A percentile compares a stretch with the other conserved stretches of the same genome.
These are phyloP conservation scores for Alectura lathami DNA, from an alignment of 2,113 vertebrate genomes.

Conservation along the genomic window DNA sequence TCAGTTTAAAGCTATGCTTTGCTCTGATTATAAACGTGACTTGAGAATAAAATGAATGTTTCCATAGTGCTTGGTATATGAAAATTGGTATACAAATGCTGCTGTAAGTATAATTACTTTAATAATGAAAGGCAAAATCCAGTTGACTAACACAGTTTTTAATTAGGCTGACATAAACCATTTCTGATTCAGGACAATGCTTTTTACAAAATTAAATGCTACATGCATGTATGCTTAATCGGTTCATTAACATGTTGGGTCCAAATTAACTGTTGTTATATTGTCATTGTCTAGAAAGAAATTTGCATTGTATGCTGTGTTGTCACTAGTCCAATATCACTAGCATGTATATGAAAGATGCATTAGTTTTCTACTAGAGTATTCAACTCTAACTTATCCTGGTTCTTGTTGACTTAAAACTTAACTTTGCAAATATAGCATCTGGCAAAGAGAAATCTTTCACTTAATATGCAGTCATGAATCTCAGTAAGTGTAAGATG, in stretches of 20 bases:
- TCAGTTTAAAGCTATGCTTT: constrained; percentile 51
- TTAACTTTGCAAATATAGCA: neutral
- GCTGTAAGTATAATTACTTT: constrained; percentile 42
- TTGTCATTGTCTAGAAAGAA: neutral
- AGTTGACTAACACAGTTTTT: constrained; percentile 34
- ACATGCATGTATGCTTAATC: neutral
- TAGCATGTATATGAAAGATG: neutral
- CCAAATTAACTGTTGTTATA: neutral
- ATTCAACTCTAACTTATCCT: neutral
- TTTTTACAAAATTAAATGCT: constrained; percentile 7
- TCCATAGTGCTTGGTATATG: neutral
- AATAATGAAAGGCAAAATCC: constrained; percentile 43
- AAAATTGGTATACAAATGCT: constrained; percentile 46
- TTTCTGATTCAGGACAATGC: constrained; percentile 36
- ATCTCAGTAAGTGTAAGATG: neutral
- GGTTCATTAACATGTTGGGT: neutral
- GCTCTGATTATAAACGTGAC: constrained; percentile 6
- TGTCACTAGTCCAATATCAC: neutral
- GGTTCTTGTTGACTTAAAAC: neutral
- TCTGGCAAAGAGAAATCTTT: constrained; percentile 7
- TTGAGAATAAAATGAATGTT: constrained; percentile 54
- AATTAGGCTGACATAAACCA: constrained; percentile 48
- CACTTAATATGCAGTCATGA: neutral
- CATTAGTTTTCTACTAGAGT: neutral
- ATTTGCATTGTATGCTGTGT: neutral